Evolutionary conservation across 2,797 vertebrate species (phyloP).

Genomic region (Lerista edwardsae): DNA sequence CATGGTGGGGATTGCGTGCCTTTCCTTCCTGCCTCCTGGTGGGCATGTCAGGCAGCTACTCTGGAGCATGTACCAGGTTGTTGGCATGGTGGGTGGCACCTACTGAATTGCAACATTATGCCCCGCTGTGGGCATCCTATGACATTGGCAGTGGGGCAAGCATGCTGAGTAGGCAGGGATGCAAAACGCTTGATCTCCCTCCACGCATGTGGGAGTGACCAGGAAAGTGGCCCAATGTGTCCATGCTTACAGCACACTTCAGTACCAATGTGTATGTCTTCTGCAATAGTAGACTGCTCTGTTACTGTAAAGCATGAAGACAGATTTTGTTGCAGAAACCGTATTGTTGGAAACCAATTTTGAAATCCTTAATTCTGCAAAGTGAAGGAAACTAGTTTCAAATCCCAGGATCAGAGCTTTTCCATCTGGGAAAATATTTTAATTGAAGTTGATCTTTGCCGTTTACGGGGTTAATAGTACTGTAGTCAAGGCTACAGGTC

Average conservation of each 20-base stretch:
- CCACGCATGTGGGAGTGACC: background rate
- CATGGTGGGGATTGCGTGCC: too few relatives aligned
- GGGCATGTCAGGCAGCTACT: background rate
- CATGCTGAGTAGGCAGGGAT: too few relatives aligned
- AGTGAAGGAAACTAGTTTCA: slow-evolving; percentile 37
- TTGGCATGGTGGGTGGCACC: too few relatives aligned
- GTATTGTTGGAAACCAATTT: background rate
- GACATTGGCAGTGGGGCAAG: too few relatives aligned
- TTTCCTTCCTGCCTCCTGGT: too few relatives aligned
- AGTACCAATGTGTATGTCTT: too few relatives aligned
- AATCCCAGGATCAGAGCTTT: slow-evolving; percentile 17
- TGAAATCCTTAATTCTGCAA: slow-evolving; percentile 45
- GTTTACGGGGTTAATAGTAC: slow-evolving; percentile 27
- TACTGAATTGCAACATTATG: background rate
- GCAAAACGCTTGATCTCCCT: too few relatives aligned
- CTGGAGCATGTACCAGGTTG: background rate
- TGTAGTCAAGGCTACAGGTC: too few relatives aligned
- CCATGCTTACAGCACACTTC: background rate
- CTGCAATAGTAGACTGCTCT: too few relatives aligned
- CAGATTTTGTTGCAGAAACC: background rate
- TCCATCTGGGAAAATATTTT: slow-evolving; percentile 22
- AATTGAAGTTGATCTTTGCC: slow-evolving; percentile 23
- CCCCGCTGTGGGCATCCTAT: too few relatives aligned
- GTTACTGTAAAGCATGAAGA: background rate
- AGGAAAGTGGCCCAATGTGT: background rate